Evolutionary conservation across 2,797 vertebrate genomes (phyloP).

Genomic region (Okamejei kenojei): DNA sequence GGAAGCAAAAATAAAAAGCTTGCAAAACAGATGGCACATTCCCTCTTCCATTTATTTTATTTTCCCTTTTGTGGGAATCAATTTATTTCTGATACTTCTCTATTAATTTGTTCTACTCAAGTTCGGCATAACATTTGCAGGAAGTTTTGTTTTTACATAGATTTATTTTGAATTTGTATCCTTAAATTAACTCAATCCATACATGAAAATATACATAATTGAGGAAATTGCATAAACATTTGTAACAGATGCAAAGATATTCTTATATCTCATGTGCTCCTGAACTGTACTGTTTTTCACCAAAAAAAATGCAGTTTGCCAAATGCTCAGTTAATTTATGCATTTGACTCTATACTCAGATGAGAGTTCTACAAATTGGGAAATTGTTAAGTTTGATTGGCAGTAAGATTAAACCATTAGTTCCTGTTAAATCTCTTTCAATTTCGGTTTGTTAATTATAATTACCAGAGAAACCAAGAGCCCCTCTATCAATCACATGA

Average conservation of each 20-base stretch:
- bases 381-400: not conserved
- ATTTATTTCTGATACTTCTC: not conserved
- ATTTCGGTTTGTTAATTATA: not conserved
- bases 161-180: not conserved
- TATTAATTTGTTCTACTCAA: not conserved
- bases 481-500: not conserved
- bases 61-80: not conserved
- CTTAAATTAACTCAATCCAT: not conserved
- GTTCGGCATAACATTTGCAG: not conserved
- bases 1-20: not conserved
- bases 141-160: no score
- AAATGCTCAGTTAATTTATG: not conserved
- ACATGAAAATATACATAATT: no score
- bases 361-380: not conserved
- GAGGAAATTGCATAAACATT: no score
- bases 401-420: not conserved
- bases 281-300: not conserved
- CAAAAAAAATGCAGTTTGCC: not conserved
- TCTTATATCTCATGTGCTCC: not conserved
- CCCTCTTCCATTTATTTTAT: not conserved
- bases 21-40: not conserved
- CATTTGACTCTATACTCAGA: not conserved
- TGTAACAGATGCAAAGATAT: not conserved
- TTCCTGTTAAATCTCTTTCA: not conserved
- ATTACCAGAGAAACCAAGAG: conserved; percentile 13